A percentile compares a stretch with the other conserved stretches of the same genome.
phyloP scores from a whole-genome alignment of 2,888 invertebrate species.

The Pyralis farinalis region DNA sequence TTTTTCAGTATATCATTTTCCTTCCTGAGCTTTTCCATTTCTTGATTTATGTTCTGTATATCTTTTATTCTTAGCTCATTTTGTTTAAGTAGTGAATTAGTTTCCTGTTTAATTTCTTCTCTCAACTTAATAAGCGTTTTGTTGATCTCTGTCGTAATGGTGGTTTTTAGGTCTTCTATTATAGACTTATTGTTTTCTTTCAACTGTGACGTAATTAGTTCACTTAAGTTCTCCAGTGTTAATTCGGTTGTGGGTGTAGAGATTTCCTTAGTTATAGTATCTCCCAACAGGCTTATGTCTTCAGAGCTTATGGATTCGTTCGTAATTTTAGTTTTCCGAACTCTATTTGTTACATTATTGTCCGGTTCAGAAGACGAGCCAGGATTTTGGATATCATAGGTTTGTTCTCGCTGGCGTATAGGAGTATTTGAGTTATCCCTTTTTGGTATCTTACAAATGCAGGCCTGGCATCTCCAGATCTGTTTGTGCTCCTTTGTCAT shows the following conservation, averaged over 20 bases:
- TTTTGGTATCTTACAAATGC: background rate
- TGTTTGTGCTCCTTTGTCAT: background rate
- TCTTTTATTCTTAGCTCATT: no score
- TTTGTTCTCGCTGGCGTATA: background rate
- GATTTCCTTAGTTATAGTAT: background rate
- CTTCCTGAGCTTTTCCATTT: no score
- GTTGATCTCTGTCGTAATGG: background rate
- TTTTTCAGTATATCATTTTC: no score
- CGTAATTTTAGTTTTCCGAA: background rate
- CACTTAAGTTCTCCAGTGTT: background rate
- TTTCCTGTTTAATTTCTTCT: no score
- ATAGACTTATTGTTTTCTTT: background rate
- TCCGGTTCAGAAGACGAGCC: no score
- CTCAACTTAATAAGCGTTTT: no score
- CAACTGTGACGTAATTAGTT: no score
- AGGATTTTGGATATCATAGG: no score
- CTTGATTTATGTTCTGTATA: no score
- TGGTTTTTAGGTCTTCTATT: background rate
- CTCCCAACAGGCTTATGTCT: background rate
- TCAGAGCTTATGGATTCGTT: background rate
- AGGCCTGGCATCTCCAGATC: background rate
- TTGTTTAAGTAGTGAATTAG: no score
- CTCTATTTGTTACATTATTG: background rate
- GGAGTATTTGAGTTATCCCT: background rate
- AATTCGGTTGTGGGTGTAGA: background rate